A percentile compares a stretch with the other conserved stretches of the same genome.
Evolutionary conservation across 2,888 invertebrate genomes (phyloP).

Genomic region (Macrosiphum euphorbiae): DNA sequence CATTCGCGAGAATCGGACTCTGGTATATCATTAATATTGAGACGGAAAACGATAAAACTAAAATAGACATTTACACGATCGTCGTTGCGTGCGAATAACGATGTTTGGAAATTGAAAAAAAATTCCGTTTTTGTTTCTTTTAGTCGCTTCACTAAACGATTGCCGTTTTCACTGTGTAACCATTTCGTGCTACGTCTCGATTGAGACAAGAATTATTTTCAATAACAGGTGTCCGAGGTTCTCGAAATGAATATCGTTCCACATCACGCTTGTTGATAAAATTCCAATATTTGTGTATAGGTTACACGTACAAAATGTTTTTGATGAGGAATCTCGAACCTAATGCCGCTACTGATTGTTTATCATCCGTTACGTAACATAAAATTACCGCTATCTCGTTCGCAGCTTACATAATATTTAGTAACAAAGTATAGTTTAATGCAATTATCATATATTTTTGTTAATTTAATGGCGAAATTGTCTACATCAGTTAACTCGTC

Average conservation of each 20-base stretch:
- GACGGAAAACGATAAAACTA: background rate
- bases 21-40: background rate
- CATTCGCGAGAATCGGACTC: background rate
- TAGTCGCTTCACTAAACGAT: background rate
- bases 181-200: background rate
- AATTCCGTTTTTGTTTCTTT: background rate
- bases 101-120: background rate
- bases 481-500: background rate
- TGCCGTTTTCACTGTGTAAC: background rate
- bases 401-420: background rate
- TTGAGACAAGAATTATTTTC: background rate
- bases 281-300: background rate
- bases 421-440: background rate
- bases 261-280: background rate
- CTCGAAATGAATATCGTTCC: background rate
- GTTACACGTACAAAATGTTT: background rate
- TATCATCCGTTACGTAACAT: background rate
- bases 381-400: background rate
- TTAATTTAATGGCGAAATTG: background rate
- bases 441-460: background rate
- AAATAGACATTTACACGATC: background rate
- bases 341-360: background rate
- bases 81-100: background rate
- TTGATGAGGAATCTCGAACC: background rate
- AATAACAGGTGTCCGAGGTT: background rate